Base-by-base conservation (phyloP, 2,797 vertebrate genomes). In the Cyprinella venusta region DNA sequence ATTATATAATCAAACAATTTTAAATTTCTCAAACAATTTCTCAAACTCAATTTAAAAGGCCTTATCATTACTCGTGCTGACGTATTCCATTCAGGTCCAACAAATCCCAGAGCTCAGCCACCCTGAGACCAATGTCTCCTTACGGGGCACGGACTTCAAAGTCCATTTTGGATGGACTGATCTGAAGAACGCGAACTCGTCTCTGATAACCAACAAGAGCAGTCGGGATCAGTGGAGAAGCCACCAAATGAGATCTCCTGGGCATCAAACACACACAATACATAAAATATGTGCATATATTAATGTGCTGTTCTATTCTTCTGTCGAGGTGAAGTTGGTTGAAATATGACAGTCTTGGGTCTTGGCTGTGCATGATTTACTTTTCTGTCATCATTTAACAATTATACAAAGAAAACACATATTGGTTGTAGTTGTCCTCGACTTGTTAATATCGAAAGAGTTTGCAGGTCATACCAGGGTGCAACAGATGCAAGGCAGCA, bases 221-320 rank as follows among this genome's bases (percentile, higher is more conserved):
- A 74, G 79, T 48, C 54, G 45, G 85, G 74, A 83, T 84, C 83
- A 68, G 68, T 79, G 70, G 76, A 88, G 74, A 87, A 74, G 84
- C 76, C 86, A 86, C 87, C 88, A 87, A 90, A 89, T 84, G 84
- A 89, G 69, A 82, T 87, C 89, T 88, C 88, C 59, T 56, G 80
- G 82, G 84, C 85, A 72, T 38, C 81, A 70, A 83, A 67, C 42
- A 64, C 68, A 68, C 77, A 86, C 84, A 84, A 79, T 80, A 76
- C 50, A 85, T 76, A 76, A 79, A 76, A 79, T 78, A 81, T 80
- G 77, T 79, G 86, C 40, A 56, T 63, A 61, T 42, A 59, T 76
- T 30, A 70, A 63, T 70, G 42, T 54, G 74, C 69, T 40, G 59
- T 54, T 81, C 74, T 72, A 69, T 76, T 82, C 72, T 82, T 82